Percentiles rank a stretch among this genome's conserved stretches.
Evolutionary conservation across 1,140 invertebrate genomes (phyloP).

Genomic region (Hycleus phaleratus): DNA sequence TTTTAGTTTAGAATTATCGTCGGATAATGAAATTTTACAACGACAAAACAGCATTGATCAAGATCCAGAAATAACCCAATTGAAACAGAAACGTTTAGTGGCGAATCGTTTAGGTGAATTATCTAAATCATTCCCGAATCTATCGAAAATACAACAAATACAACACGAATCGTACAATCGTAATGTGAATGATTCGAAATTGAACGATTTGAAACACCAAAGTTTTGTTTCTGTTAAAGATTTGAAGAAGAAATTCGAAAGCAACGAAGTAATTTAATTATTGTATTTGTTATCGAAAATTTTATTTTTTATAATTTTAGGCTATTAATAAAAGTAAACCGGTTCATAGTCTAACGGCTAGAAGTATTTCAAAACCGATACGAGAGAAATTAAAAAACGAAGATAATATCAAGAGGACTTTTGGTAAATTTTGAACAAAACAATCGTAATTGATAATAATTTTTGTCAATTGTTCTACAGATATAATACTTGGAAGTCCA

Average conservation of each 20-base stretch:
- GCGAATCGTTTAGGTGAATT: conserved; percentile 18
- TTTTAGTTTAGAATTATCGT: conserved; percentile 5
- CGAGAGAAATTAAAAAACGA: conserved; percentile 53
- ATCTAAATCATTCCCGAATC: conserved; percentile 20
- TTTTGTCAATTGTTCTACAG: too few relatives aligned
- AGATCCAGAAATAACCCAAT: conserved; percentile 18
- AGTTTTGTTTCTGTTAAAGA: conserved; percentile 25
- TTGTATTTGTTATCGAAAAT: too few relatives aligned
- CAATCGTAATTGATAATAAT: too few relatives aligned
- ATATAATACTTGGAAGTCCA: too few relatives aligned
- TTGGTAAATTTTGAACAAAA: not conserved
- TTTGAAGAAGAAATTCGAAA: conserved; percentile 31
- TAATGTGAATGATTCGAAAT: conserved; percentile 12
- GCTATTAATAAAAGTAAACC: conserved; percentile 27
- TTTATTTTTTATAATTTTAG: too few relatives aligned
- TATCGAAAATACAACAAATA: conserved; percentile 3
- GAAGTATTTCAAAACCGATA: conserved; percentile 68
- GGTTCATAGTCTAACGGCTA: conserved; percentile 68
- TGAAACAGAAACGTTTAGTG: conserved; percentile 20
- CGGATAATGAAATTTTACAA: not conserved
- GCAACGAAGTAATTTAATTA: conserved; percentile 21
- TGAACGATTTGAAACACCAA: conserved; percentile 5
- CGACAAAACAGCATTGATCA: not conserved
- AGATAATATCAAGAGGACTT: not conserved
- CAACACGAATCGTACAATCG: conserved; percentile 1